phyloP scores from a whole-genome alignment of 2,113 vertebrate species.

The Tapirus terrestris region DNA sequence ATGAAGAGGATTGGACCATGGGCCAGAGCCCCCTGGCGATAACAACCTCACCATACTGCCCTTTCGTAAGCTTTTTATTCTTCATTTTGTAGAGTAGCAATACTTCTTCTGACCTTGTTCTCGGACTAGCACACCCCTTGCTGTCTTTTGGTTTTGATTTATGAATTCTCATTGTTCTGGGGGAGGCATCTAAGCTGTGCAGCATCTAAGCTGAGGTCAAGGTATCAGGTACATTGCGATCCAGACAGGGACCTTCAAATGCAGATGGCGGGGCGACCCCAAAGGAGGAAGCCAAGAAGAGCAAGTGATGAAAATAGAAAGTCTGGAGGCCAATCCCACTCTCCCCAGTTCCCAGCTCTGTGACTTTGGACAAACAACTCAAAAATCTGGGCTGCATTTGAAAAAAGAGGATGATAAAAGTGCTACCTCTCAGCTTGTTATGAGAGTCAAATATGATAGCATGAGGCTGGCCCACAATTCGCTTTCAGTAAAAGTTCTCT shows the following conservation, averaged over 20 bases:
- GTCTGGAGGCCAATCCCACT: neutral
- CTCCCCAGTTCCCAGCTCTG: neutral
- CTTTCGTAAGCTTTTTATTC: neutral
- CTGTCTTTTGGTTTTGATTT: neutral
- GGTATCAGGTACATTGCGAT: neutral
- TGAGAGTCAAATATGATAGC: neutral
- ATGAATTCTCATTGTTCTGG: neutral
- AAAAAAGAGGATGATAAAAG: neutral
- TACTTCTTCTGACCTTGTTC: neutral
- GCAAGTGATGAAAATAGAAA: neutral
- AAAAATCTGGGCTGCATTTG: neutral
- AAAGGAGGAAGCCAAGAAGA: neutral
- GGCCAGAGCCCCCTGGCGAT: neutral
- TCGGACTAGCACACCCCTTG: neutral
- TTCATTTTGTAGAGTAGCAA: neutral
- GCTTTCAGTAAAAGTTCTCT: neutral
- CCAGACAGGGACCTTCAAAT: neutral
- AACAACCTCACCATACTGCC: neutral
- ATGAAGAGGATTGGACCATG: neutral
- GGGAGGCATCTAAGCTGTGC: neutral
- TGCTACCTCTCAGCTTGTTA: neutral
- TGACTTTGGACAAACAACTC: neutral
- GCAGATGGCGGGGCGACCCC: too few species aligned
- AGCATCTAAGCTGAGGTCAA: neutral
- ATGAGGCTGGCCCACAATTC: neutral